Evolutionary conservation across 2,888 invertebrate genomes (phyloP), one percentile per base, ranked within the genome.

Genomic region (Eupithecia tripunctaria): DNA sequence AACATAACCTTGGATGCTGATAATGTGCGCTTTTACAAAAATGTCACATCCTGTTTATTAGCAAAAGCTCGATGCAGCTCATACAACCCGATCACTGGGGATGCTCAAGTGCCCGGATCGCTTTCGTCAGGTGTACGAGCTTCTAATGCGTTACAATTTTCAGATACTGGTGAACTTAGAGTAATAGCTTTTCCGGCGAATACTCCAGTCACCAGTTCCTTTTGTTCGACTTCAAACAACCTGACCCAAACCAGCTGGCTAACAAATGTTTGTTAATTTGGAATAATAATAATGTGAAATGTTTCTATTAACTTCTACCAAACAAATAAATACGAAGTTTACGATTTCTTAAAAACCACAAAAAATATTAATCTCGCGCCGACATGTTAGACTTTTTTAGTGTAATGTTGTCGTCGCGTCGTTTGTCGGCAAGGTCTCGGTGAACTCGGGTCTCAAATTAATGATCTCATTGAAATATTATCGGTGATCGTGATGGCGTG

Each of bases 1-100:
- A 91, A 94, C 74, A 90, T 95, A 73, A 90, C 92, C 27, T 68
- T 91, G 21, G 95, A 95, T 79, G 89, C 87, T 21, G 95, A 95
- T 76, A 95, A 95, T 81, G 89, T 95, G n/a, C 84, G 89, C 43
- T 95, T 95, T 81, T 96, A 91, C 82, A 95, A 95, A 38, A 96
- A 96, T 83, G 95, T 96, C 43, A 96, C 96, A 3, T 95, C 96
- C 14, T 96, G 96, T 83, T 94, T 96, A 75, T 86, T 96, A 72
- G 96, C 96, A 0, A 95, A 95, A 82, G 88, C 96, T 1, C 93
- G 96, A 70, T 96, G 96, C 87, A 93, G 95, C 65, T 88, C 91
- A 1, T 95, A 92, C 82, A 96, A 96, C 85, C 96, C 96, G 4
- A 96, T 96, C 70, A 96, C 96, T 1, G 96, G 96, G 18, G 95